Evolutionary conservation across 1,140 invertebrate species (phyloP).

Genomic region (Mamestra configurata): DNA sequence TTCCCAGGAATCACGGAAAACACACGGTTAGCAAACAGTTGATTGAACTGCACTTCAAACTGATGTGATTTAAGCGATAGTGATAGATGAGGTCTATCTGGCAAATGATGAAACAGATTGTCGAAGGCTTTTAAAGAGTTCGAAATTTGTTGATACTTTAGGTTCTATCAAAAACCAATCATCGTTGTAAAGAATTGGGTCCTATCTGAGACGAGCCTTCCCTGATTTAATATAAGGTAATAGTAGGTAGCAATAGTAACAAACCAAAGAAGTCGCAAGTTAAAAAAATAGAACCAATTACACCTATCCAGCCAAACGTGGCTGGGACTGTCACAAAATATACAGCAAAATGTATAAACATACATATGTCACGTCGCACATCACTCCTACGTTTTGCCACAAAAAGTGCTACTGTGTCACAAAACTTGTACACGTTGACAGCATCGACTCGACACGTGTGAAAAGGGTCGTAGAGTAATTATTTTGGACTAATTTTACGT

Average conservation of each 20-base stretch:
- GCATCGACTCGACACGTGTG: background rate
- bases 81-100: background rate
- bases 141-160: too few relatives aligned
- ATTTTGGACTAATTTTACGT: background rate
- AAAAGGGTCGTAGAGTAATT: conserved; percentile 7
- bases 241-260: too few relatives aligned
- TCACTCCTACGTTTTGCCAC: background rate
- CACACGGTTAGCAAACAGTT: conserved; percentile 1
- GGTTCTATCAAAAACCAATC: too few relatives aligned
- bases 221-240: too few relatives aligned
- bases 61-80: background rate
- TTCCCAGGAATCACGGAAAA: conserved; percentile 44
- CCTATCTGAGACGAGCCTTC: too few relatives aligned
- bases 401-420: background rate
- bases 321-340: background rate
- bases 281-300: too few relatives aligned
- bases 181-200: too few relatives aligned
- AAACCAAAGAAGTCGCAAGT: too few relatives aligned
- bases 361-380: conserved; percentile 6
- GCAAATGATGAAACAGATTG: background rate
- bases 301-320: too few relatives aligned
- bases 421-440: conserved; percentile 13
- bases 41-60: conserved; percentile 10
- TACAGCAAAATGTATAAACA: background rate
- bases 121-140: background rate